Conservation (phyloP, 2,113 vertebrate species). For the Hippocampus guttulatus region DNA sequence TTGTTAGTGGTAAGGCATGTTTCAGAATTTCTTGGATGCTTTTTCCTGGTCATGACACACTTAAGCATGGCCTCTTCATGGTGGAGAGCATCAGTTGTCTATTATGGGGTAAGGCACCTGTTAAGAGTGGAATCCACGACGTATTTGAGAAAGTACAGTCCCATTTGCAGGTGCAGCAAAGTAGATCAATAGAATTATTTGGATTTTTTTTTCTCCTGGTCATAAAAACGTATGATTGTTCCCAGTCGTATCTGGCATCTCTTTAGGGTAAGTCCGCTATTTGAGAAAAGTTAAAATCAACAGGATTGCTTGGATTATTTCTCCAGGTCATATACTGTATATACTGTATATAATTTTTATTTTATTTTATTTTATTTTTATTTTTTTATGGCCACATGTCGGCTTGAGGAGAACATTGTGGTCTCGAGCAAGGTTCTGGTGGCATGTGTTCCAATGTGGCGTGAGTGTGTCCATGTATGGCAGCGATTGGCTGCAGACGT, state of each 20-base stretch:
- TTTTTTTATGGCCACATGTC: neutral
- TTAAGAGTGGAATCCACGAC: neutral
- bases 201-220: neutral
- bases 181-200: neutral
- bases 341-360: no score
- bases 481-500: slow-evolving; percentile 55
- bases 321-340: neutral
- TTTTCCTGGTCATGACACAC: no score
- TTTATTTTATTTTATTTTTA: no score
- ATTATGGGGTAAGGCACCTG: no score
- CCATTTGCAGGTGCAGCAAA: neutral
- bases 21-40: no score
- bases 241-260: no score
- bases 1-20: no score
- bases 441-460: slow-evolving; percentile 28
- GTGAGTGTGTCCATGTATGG: slow-evolving; percentile 69
- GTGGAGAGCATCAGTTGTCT: no score
- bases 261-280: neutral
- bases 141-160: neutral
- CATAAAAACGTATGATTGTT: no score
- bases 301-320: neutral
- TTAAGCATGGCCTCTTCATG: no score
- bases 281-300: neutral
- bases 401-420: neutral
- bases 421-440: neutral